phyloP scores from a whole-genome alignment of 2,888 invertebrate species.

The Caenorhabditis sp. region DNA sequence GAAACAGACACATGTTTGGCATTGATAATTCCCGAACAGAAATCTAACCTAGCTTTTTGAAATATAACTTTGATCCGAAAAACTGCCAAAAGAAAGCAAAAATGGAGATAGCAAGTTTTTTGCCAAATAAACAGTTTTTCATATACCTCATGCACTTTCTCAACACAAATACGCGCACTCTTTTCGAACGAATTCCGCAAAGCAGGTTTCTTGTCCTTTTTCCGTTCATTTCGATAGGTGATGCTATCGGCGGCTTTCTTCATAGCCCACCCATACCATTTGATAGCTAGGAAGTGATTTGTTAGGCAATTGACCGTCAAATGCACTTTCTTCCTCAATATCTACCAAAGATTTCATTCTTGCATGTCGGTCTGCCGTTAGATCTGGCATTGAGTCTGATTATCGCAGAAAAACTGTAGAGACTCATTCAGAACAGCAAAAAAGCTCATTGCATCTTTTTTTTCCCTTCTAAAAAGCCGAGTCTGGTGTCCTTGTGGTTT shows the following conservation, averaged over 20 bases:
- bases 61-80: too few relatives aligned
- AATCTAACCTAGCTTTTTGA: too few relatives aligned
- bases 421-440: not conserved
- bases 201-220: slow-evolving; percentile 53
- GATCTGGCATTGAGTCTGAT: too few relatives aligned
- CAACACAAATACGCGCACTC: too few relatives aligned
- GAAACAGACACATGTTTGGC: too few relatives aligned
- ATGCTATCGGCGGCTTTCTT: not conserved
- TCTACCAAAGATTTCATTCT: too few relatives aligned
- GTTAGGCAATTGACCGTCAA: not conserved
- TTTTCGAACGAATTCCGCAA: slow-evolving; percentile 28
- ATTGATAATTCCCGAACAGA: too few relatives aligned
- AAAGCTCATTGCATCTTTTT: not conserved
- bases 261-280: not conserved
- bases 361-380: too few relatives aligned
- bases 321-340: not conserved
- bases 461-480: slow-evolving; percentile 10
- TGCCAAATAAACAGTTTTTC: slow-evolving; percentile 28
- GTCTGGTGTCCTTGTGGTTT: slow-evolving; percentile 26
- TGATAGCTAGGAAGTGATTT: slow-evolving; percentile 1
- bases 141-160: not conserved
- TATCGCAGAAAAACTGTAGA: too few relatives aligned
- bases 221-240: slow-evolving; percentile 1
- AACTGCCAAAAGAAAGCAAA: too few relatives aligned
- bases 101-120: not conserved